These are phyloP conservation scores for Pedionomus torquatus DNA, from an alignment of 2,113 vertebrate species.

Conservation along the genomic window DNA sequence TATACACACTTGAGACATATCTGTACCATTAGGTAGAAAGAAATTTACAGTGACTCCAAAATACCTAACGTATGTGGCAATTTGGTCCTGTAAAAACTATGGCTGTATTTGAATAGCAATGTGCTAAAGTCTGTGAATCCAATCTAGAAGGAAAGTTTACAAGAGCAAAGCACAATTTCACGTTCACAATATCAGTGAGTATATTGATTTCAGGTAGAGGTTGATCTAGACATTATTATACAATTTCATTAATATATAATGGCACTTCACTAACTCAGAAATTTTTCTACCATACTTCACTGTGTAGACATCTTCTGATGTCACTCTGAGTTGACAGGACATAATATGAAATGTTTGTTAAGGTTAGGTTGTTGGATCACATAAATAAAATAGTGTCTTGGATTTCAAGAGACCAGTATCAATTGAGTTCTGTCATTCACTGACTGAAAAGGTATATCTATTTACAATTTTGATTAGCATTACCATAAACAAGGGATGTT, in stretches of 20 bases:
- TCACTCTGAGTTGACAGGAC: neutral
- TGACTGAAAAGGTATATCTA: neutral
- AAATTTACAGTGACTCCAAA: neutral
- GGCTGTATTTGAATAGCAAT: neutral
- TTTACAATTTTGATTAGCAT: neutral
- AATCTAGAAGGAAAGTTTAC: neutral
- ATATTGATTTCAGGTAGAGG: neutral
- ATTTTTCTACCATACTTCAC: neutral
- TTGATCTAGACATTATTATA: neutral
- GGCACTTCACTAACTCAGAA: neutral
- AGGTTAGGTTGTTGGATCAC: neutral
- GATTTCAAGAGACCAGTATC: neutral
- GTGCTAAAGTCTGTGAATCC: fast-evolving
- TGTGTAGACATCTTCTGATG: neutral
- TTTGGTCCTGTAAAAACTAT: neutral
- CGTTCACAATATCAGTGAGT: neutral
- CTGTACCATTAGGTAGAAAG: neutral
- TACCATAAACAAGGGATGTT: neutral
- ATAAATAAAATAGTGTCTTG: neutral
- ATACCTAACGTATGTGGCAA: neutral
- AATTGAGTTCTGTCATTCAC: neutral
- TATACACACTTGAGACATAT: neutral
- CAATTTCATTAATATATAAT: neutral
- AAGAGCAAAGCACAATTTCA: neutral
- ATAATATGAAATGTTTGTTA: neutral